A percentile compares a stretch with the other conserved stretches of the same genome.
These are phyloP conservation scores for Crotalus helleri DNA, from an alignment of 2,113 vertebrate genomes.

Conservation along the genomic window DNA sequence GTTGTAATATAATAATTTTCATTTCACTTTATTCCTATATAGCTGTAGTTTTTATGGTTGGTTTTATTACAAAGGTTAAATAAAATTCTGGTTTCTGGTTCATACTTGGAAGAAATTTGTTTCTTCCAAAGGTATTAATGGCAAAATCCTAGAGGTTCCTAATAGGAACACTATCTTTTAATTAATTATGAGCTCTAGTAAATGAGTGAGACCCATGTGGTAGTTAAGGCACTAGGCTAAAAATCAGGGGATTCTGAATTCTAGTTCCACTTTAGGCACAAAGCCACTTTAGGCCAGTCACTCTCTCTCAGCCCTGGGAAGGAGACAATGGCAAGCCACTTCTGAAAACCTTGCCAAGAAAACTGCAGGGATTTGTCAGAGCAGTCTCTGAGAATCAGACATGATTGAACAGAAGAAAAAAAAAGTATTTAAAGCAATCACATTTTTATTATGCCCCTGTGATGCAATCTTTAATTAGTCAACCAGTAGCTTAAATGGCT, in stretches of 20 bases:
- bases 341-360: too few species aligned
- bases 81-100: neutral
- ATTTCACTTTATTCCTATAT: neutral
- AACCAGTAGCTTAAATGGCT: neutral
- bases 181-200: neutral
- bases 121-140: neutral
- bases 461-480: neutral
- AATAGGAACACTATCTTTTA: neutral
- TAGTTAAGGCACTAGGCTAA: too few species aligned
- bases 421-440: neutral
- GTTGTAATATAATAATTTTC: neutral
- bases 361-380: too few species aligned
- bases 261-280: too few species aligned
- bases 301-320: too few species aligned
- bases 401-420: too few species aligned
- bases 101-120: neutral
- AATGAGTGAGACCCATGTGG: neutral
- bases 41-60: neutral
- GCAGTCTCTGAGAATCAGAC: too few species aligned
- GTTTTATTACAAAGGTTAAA: neutral
- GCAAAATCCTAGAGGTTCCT: neutral
- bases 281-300: too few species aligned
- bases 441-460: neutral
- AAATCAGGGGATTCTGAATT: too few species aligned
- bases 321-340: too few species aligned